phyloP scores from a whole-genome alignment of 2,797 vertebrate species.

The Limosa lapponica region DNA sequence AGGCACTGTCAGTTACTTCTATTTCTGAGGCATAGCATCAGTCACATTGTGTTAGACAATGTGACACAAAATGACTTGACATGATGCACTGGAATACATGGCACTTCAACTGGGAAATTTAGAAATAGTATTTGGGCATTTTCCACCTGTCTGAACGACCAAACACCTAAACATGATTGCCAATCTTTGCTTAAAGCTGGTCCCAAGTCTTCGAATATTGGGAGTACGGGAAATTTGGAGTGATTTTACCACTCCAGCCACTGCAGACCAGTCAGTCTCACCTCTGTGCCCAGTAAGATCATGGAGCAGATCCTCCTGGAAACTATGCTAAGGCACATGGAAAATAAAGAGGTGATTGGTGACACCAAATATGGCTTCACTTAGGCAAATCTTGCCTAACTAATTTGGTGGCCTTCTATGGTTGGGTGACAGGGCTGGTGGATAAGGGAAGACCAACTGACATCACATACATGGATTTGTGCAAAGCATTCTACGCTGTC shows the following conservation, averaged over 20 bases:
- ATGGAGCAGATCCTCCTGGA: not conserved
- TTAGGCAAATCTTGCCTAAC: not conserved
- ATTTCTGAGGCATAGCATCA: slow-evolving; percentile 27
- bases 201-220: not conserved
- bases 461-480: not conserved
- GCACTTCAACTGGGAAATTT: not conserved
- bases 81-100: not conserved
- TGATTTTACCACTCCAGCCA: not conserved
- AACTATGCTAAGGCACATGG: not conserved
- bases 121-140: not conserved
- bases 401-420: not conserved
- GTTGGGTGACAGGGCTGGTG: not conserved
- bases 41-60: slow-evolving; percentile 45
- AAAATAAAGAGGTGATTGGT: not conserved
- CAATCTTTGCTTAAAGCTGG: not conserved
- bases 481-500: not conserved
- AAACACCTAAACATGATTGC: not conserved
- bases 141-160: not conserved
- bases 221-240: not conserved
- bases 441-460: not conserved
- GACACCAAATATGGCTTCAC: not conserved
- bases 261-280: not conserved
- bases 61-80: slow-evolving; percentile 29
- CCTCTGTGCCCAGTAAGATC: not conserved
- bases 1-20: slow-evolving; percentile 50